These are phyloP conservation scores for Pseudochirops corinnae DNA, from an alignment of 2,797 vertebrate genomes.

Conservation along the genomic window DNA sequence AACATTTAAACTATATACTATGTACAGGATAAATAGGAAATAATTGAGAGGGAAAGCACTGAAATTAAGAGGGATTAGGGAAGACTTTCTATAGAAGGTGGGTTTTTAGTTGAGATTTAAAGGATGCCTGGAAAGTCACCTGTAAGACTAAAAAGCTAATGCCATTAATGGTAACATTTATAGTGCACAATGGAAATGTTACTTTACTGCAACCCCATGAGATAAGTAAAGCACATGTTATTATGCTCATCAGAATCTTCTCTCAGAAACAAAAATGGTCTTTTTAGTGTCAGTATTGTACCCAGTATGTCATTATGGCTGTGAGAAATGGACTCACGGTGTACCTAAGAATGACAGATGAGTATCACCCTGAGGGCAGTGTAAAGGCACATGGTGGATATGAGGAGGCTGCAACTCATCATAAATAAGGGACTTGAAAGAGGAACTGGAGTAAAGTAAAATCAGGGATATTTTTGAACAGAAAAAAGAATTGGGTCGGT, in stretches of 20 bases:
- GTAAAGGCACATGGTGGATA: background rate
- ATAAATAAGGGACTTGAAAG: background rate
- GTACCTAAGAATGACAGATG: background rate
- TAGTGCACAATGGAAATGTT: background rate
- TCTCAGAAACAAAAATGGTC: background rate
- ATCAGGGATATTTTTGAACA: background rate
- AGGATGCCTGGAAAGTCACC: background rate
- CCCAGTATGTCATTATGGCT: background rate
- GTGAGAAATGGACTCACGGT: background rate
- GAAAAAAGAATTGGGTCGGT: background rate
- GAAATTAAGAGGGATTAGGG: background rate
- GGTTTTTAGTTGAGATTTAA: background rate
- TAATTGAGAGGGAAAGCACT: background rate
- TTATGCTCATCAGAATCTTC: background rate
- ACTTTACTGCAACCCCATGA: background rate
- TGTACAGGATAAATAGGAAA: background rate
- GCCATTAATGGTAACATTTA: background rate
- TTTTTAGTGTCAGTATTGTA: background rate
- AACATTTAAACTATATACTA: background rate
- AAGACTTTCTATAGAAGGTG: background rate
- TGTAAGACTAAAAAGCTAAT: background rate
- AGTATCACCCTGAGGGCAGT: background rate
- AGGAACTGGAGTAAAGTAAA: background rate
- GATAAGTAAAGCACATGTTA: background rate
- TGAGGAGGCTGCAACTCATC: background rate